Evolutionary conservation across 1,140 invertebrate genomes (phyloP).

Genomic region (Pomacea maculata): DNA sequence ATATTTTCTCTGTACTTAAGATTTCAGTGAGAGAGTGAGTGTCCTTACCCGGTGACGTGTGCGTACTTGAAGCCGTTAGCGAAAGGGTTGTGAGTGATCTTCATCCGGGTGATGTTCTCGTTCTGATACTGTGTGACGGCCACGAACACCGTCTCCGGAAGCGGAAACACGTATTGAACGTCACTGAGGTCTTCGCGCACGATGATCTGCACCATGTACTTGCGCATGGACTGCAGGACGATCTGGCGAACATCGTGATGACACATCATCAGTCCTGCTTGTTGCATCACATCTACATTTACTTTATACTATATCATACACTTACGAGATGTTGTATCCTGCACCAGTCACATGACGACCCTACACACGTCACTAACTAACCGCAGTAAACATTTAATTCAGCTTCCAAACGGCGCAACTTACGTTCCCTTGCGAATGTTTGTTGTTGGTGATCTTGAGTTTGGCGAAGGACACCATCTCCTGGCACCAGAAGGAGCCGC

Average conservation of each 20-base stretch:
- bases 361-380: too few species aligned
- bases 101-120: constrained; percentile 38
- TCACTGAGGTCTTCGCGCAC: constrained; percentile 17
- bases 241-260: constrained; percentile 28
- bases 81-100: constrained; percentile 97
- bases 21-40: neutral
- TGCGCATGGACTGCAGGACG: constrained; percentile 43
- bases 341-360: too few species aligned
- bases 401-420: neutral
- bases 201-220: constrained; percentile 35
- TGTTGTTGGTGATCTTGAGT: constrained; percentile 93
- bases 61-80: constrained; percentile 97
- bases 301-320: too few species aligned
- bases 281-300: too few species aligned
- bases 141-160: constrained; percentile 46
- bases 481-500: constrained; percentile 95
- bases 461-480: constrained; percentile 88
- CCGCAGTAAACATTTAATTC: too few species aligned
- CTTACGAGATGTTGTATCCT: too few species aligned
- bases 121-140: constrained; percentile 57
- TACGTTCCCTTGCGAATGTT: constrained; percentile 32
- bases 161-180: constrained; percentile 21
- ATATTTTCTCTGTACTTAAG: too few species aligned
- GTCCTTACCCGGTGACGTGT: constrained; percentile 14
- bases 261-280: too few species aligned